Percentiles rank a stretch among this genome's conserved stretches.
These are phyloP conservation scores for Epicampocera succincta DNA, from an alignment of 2,888 invertebrate genomes.

Conservation along the genomic window DNA sequence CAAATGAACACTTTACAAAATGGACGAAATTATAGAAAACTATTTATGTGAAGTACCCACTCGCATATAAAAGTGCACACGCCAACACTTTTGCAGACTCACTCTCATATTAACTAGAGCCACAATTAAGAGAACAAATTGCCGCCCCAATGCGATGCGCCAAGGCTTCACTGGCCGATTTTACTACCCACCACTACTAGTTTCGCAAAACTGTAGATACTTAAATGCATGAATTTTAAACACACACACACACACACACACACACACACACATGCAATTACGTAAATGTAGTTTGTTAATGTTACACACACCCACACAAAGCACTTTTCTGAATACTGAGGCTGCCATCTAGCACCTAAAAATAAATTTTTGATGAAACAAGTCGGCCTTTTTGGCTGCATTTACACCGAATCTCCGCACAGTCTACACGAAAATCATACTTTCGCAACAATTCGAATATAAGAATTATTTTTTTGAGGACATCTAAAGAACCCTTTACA, in stretches of 20 bases:
- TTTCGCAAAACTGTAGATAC: slow-evolving; percentile 28
- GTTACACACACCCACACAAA: background rate
- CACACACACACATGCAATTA: slow-evolving; percentile 38
- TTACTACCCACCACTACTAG: slow-evolving; percentile 54
- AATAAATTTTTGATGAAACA: slow-evolving; percentile 30
- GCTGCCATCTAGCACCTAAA: slow-evolving; percentile 59
- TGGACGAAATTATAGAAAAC: slow-evolving; percentile 66
- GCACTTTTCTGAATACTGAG: slow-evolving; percentile 30
- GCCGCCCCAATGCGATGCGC: slow-evolving; percentile 67
- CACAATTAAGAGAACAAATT: slow-evolving; percentile 50
- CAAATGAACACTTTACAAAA: slow-evolving; percentile 60
- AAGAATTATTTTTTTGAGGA: too few species aligned
- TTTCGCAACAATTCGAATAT: too few species aligned
- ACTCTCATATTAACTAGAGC: slow-evolving; percentile 23
- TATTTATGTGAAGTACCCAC: slow-evolving; percentile 31
- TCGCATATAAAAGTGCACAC: slow-evolving; percentile 6
- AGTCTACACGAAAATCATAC: too few species aligned
- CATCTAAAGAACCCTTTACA: too few species aligned
- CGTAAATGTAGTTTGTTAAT: slow-evolving; percentile 19
- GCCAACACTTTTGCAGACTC: slow-evolving; percentile 40
- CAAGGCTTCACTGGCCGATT: slow-evolving; percentile 46
- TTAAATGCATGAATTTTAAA: slow-evolving; percentile 57
- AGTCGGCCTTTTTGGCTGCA: background rate
- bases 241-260: too few species aligned
- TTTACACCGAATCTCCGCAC: too few species aligned